Base-by-base conservation (phyloP, 2,888 invertebrate species). In the Frankliniella fusca region DNA sequence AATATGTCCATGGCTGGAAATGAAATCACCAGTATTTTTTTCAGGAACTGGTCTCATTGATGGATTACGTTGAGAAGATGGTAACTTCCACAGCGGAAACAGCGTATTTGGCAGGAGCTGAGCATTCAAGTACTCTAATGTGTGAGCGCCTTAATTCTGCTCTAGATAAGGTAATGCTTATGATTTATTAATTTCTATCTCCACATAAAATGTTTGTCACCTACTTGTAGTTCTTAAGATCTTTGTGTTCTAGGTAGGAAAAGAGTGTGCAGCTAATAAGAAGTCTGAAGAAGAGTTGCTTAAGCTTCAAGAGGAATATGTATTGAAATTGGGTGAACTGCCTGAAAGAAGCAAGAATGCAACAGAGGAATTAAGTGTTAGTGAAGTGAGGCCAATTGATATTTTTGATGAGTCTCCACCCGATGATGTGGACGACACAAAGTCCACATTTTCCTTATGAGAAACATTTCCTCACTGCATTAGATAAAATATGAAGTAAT, bases 41-140 rank as follows among this genome's bases (percentile, higher is more conserved):
- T 80, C 83, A 86, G 86, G 85, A 86, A 81, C 81, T 86, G 65
- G 82, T 82, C 50, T 83, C 85, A 87, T 90, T 90, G 84, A 89
- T 91, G 90, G 90, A 90, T 83, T 90, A 91, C 88, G 90, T 90
- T 81, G 90, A 90, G 85, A 90, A 90, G 86, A 84, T 91, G 83
- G 90, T 90, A 81, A 90, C 90, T 83, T 88, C 88, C 27, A 89
- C 90, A 81, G 90, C 91, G 81, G 91, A 91, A 86, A 89, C 90
- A 85, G 90, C 91, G 80, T 91, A 88, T 84, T 85, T 91, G 18
- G 90, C 90, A 18, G 91, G 91, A 81, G 90, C 91, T 83, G 88
- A 89, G 84, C 89, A 88, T 80, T 90, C 90, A 48, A 90, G 90
- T 80, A 90, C 90, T 86, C 89, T 90, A 15, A 89, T 91, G 82